phyloP scores from a whole-genome alignment of 2,888 invertebrate genomes.

The Drosophila nr. medialis region DNA sequence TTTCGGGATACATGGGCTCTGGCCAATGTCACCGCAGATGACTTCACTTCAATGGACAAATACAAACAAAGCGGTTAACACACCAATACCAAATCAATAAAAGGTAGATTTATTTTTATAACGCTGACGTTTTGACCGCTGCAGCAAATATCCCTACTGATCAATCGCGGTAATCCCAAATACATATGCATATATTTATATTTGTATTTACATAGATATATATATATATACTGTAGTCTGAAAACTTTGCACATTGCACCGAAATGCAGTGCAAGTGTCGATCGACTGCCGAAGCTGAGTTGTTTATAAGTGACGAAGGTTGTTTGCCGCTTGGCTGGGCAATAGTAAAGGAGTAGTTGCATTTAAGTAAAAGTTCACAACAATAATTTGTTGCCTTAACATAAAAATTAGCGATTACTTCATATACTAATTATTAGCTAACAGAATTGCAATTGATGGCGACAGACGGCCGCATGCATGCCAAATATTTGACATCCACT shows the following conservation, averaged over 20 bases:
- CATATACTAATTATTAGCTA: constrained; percentile 70
- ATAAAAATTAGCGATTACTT: constrained; percentile 72
- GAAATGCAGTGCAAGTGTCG: constrained; percentile 24
- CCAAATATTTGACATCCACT: constrained; percentile 65
- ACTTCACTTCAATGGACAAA: constrained; percentile 30
- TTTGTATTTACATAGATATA: background rate
- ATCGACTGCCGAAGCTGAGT: constrained; percentile 12
- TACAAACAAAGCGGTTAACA: constrained; percentile 48
- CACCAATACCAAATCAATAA: constrained; percentile 40
- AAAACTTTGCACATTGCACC: constrained; percentile 18
- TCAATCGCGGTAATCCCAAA: background rate
- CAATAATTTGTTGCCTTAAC: constrained; percentile 59
- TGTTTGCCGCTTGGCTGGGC: constrained; percentile 39
- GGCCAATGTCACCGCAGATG: constrained; percentile 9
- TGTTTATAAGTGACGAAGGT: constrained; percentile 31
- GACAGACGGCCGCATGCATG: constrained; percentile 27
- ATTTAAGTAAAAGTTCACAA: constrained; percentile 55
- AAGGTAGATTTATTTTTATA: constrained; percentile 14
- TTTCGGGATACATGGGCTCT: constrained; percentile 12
- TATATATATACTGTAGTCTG: background rate
- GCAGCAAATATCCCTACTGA: constrained; percentile 1
- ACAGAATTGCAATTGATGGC: constrained; percentile 47
- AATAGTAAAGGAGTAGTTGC: constrained; percentile 35
- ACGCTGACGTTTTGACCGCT: constrained; percentile 36
- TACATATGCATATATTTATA: background rate